Conservation (phyloP, 1,140 invertebrate species). For the Orius laevigatus region DNA sequence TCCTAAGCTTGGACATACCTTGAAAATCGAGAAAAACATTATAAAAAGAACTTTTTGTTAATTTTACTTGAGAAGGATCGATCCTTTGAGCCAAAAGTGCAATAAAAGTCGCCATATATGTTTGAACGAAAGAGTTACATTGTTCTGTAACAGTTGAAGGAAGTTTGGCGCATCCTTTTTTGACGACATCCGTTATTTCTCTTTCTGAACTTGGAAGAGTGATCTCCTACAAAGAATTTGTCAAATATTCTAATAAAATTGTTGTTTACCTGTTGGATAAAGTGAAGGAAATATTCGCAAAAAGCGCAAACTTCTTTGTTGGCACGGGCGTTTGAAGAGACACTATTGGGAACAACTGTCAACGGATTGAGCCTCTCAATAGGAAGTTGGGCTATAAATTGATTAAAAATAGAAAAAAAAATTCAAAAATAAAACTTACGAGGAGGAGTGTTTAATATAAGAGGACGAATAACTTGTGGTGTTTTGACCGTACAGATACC, state of each 20-base stretch:
- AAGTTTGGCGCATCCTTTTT: constrained; percentile 46
- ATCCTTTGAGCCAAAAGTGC: constrained; percentile 62
- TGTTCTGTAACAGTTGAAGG: constrained; percentile 42
- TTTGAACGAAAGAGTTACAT: constrained; percentile 57
- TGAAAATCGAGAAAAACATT: constrained; percentile 1
- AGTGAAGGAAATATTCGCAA: constrained; percentile 70
- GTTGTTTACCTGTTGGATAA: constrained; percentile 35
- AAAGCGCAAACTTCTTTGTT: constrained; percentile 46
- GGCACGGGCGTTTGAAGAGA: constrained; percentile 44
- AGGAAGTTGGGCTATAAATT: not conserved
- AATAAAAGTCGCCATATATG: constrained; percentile 59
- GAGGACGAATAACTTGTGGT: too few relatives aligned
- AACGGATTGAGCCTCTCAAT: constrained; percentile 15
- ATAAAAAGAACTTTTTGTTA: constrained; percentile 5
- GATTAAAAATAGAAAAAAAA: constrained; percentile 1
- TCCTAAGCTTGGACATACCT: constrained; percentile 44
- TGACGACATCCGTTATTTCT: constrained; percentile 43
- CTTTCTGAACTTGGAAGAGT: constrained; percentile 47
- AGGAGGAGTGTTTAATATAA: not conserved
- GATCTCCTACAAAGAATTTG: constrained; percentile 33
- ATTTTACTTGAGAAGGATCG: constrained; percentile 49
- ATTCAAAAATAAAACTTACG: constrained; percentile 9
- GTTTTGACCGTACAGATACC: constrained; percentile 42
- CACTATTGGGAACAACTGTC: not conserved
- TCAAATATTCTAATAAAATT: not conserved